Evolutionary conservation across 2,113 vertebrate genomes (phyloP).

Genomic region (Onychostruthus taczanowskii): DNA sequence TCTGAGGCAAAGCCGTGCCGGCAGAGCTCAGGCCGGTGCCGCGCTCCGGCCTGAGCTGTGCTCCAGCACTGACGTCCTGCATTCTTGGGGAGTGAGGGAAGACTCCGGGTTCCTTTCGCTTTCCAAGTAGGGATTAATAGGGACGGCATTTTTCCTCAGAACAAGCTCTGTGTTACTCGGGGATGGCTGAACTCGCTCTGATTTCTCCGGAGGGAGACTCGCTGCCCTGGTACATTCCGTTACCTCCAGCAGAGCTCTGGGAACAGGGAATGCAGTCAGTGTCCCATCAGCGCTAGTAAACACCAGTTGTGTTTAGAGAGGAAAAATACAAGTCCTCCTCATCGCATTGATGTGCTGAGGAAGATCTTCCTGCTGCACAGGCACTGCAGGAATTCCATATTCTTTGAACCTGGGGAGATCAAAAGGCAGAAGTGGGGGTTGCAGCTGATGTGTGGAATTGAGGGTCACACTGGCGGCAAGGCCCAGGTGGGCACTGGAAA

Average conservation of each 20-base stretch:
- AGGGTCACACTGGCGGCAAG: background rate
- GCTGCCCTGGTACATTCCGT: rapidly evolving
- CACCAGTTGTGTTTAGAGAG: background rate
- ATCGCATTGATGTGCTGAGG: background rate
- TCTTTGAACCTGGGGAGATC: background rate
- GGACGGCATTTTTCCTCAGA: background rate
- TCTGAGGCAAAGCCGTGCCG: background rate
- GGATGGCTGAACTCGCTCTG: background rate
- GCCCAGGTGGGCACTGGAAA: background rate
- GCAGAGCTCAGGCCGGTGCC: background rate
- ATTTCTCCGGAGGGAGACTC: background rate
- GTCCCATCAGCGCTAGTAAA: background rate
- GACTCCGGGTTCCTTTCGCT: background rate
- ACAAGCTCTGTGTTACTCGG: background rate
- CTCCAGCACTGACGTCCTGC: background rate
- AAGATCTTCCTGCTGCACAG: background rate
- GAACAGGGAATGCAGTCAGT: rapidly evolving
- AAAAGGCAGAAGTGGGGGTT: background rate
- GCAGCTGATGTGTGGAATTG: background rate
- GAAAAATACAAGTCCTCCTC: background rate
- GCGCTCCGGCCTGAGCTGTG: background rate
- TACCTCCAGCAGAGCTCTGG: background rate
- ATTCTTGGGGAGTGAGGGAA: background rate
- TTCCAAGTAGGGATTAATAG: constrained; percentile 5
- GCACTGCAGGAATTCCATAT: background rate